Evolutionary conservation across 2,113 vertebrate species (phyloP).

Genomic region (Oceanites oceanicus): DNA sequence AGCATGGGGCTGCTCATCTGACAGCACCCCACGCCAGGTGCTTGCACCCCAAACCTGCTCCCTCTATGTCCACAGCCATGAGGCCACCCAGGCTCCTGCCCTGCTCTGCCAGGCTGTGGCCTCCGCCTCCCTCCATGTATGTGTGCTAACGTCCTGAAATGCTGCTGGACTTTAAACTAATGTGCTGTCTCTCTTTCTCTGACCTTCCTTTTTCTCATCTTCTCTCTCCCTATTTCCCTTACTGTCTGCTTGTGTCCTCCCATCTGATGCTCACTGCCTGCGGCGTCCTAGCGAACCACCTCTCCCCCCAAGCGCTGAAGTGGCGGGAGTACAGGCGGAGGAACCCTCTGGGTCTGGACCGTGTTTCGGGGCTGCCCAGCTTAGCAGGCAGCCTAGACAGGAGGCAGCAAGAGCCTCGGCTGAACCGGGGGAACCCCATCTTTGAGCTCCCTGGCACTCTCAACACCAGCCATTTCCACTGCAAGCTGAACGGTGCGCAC

Average conservation of each 20-base stretch:
- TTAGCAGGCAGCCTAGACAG: slow-evolving; percentile 73
- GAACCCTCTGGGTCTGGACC: slow-evolving; percentile 90
- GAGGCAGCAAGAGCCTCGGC: slow-evolving; percentile 74
- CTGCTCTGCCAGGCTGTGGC: background rate
- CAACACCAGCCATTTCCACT: slow-evolving; percentile 69
- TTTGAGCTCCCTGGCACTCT: slow-evolving; percentile 86
- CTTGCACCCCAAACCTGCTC: background rate
- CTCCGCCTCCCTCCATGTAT: background rate
- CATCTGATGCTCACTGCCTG: background rate
- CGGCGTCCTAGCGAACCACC: slow-evolving; percentile 84
- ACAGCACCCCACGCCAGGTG: background rate
- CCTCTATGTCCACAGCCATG: background rate
- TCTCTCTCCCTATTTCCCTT: background rate
- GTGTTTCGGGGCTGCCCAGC: slow-evolving; percentile 57
- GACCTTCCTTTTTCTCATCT: background rate
- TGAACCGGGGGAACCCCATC: slow-evolving; percentile 80
- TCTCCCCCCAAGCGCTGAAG: slow-evolving; percentile 95
- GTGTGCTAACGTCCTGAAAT: background rate
- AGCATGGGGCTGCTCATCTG: background rate
- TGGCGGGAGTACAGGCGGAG: slow-evolving; percentile 94
- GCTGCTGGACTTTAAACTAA: background rate
- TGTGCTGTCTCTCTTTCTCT: slow-evolving; percentile 12
- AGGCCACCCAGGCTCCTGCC: background rate
- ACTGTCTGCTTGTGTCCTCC: background rate
- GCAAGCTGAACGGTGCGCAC: slow-evolving; percentile 82